These are phyloP conservation scores for Gnatocerus cornutus DNA, from an alignment of 2,888 invertebrate species.

Conservation along the genomic window DNA sequence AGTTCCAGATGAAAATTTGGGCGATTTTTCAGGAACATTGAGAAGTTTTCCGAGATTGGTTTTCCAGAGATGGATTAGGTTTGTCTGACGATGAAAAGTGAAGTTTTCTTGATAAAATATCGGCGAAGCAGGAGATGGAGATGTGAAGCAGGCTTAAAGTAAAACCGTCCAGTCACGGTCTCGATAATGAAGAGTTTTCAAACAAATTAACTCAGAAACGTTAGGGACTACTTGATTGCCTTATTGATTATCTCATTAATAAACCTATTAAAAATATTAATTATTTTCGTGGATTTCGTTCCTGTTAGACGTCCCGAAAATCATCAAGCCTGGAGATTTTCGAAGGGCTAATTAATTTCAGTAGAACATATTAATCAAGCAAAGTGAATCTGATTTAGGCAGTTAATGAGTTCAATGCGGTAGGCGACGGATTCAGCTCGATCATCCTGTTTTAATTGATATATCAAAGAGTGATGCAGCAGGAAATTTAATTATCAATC, in stretches of 20 bases:
- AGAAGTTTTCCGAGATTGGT: no score
- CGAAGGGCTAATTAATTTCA: conserved; percentile 37
- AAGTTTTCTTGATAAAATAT: background rate
- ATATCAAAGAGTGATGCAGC: conserved; percentile 62
- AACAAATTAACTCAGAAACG: conserved; percentile 52
- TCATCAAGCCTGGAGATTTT: conserved; percentile 18
- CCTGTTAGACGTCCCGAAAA: background rate
- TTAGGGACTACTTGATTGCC: conserved; percentile 60
- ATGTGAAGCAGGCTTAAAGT: conserved; percentile 38
- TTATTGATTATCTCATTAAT: conserved; percentile 63
- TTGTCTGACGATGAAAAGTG: background rate
- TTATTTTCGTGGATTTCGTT: conserved; percentile 35
- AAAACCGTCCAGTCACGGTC: conserved; percentile 44
- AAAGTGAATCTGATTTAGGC: conserved; percentile 44
- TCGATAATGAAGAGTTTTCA: conserved; percentile 53
- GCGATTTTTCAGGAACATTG: no score
- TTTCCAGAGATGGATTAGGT: no score
- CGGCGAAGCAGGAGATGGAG: background rate
- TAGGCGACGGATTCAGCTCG: conserved; percentile 60
- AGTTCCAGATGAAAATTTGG: no score
- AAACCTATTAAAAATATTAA: conserved; percentile 60
- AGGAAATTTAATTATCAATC: conserved; percentile 56
- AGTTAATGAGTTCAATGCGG: conserved; percentile 57
- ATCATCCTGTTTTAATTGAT: conserved; percentile 63
- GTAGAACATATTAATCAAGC: conserved; percentile 44